A percentile compares a stretch with the other conserved stretches of the same genome.
phyloP scores from a whole-genome alignment of 2,797 vertebrate genomes.

The Hypotaenidia philippensis region DNA sequence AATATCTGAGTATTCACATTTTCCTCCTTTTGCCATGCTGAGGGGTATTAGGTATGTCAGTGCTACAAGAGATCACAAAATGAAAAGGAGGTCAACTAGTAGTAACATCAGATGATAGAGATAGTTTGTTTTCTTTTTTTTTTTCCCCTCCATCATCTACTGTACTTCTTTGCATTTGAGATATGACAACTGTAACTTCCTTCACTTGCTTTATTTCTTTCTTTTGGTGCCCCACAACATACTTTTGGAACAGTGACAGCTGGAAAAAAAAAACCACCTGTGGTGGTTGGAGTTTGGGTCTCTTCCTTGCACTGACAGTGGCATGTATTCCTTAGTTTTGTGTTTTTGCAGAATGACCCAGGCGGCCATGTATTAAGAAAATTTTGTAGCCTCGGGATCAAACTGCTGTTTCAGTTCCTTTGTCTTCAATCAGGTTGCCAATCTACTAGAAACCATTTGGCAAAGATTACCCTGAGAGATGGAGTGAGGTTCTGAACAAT shows the following conservation, averaged over 20 bases:
- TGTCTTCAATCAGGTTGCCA: background rate
- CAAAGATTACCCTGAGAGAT: background rate
- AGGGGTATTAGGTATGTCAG: background rate
- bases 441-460: background rate
- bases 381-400: background rate
- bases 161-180: background rate
- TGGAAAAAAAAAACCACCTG: background rate
- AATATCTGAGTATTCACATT: background rate
- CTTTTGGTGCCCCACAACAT: background rate
- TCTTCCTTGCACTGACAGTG: background rate
- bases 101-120: background rate
- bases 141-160: background rate
- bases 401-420: background rate
- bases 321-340: background rate
- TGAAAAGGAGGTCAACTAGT: background rate
- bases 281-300: background rate
- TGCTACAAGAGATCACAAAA: background rate
- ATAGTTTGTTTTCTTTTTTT: background rate
- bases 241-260: background rate
- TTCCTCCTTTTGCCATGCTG: background rate
- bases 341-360: background rate
- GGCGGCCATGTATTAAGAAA: background rate
- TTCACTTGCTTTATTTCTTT: background rate
- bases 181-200: background rate
- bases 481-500: background rate